phyloP scores from a whole-genome alignment of 2,888 invertebrate species.

The Poecilobothrus nobilitatus region DNA sequence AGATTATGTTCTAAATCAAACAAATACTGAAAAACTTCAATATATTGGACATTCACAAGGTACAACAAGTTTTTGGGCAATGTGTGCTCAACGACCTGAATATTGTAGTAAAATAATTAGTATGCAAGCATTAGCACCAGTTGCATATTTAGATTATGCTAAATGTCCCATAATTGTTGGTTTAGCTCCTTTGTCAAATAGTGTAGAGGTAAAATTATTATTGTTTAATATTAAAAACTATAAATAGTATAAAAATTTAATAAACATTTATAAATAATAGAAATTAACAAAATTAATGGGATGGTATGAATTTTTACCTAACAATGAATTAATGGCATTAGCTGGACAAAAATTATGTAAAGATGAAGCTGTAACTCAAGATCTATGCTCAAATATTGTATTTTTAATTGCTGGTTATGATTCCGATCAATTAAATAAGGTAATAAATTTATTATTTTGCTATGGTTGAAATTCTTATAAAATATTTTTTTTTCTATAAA shows the following conservation, averaged over 20 bases:
- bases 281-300: conserved; percentile 16
- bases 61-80: conserved; percentile 35
- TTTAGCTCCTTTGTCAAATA: conserved; percentile 10
- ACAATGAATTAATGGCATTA: conserved; percentile 40
- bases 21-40: conserved; percentile 43
- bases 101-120: conserved; percentile 39
- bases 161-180: conserved; percentile 20
- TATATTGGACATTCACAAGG: conserved; percentile 54
- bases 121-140: conserved; percentile 38
- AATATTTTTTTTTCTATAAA: conserved; percentile 23
- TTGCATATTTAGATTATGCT: conserved; percentile 31
- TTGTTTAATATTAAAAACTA: no score
- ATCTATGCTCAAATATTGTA: conserved; percentile 51
- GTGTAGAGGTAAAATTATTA: conserved; percentile 15
- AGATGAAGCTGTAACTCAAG: conserved; percentile 45
- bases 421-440: conserved; percentile 37
- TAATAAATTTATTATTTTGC: conserved; percentile 22
- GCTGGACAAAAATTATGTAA: conserved; percentile 45
- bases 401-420: conserved; percentile 46
- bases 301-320: conserved; percentile 52
- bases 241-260: no score
- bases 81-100: conserved; percentile 36
- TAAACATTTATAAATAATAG: conserved; percentile 9
- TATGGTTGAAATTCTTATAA: no score
- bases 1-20: conserved; percentile 42